These are phyloP conservation scores for Leptobrachium leishanense DNA, from an alignment of 2,113 vertebrate genomes.

Conservation along the genomic window DNA sequence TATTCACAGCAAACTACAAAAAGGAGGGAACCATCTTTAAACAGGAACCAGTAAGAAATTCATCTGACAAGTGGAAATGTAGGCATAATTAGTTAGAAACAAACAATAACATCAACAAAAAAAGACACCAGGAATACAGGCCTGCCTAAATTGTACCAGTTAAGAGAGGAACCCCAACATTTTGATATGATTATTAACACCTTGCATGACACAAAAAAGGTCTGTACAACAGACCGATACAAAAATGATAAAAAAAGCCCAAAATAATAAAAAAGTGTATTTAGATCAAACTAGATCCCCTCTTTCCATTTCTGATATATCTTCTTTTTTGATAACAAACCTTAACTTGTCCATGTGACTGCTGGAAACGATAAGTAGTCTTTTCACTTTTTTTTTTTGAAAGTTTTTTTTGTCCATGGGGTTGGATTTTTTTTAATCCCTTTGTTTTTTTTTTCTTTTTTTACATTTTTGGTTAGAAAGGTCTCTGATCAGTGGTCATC, in stretches of 20 bases:
- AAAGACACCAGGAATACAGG: conserved; percentile 78
- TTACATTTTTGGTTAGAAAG: conserved; percentile 94
- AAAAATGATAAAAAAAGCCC: conserved; percentile 75
- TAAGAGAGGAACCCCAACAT: conserved; percentile 80
- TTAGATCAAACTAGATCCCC: conserved; percentile 68
- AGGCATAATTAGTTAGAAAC: background rate
- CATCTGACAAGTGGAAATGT: background rate
- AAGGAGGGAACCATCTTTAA: background rate
- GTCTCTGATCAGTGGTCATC: conserved; percentile 80
- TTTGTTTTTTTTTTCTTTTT: conserved; percentile 57
- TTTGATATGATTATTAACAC: conserved; percentile 87
- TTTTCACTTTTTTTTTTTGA: conserved; percentile 68
- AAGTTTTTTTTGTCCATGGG: conserved; percentile 21
- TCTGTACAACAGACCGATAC: conserved; percentile 83
- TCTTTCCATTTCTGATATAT: conserved; percentile 71
- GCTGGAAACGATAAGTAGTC: conserved; percentile 81
- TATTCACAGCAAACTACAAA: background rate
- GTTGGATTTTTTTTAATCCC: conserved; percentile 33
- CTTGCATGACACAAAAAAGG: conserved; percentile 77
- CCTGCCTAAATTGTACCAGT: conserved; percentile 83
- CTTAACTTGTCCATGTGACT: conserved; percentile 75
- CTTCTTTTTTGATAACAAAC: conserved; percentile 71
- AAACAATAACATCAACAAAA: conserved; percentile 42
- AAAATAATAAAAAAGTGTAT: conserved; percentile 55
- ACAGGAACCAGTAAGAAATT: conserved; percentile 2